phyloP scores from a whole-genome alignment of 2,797 vertebrate genomes.

The Anolis apletophallus region DNA sequence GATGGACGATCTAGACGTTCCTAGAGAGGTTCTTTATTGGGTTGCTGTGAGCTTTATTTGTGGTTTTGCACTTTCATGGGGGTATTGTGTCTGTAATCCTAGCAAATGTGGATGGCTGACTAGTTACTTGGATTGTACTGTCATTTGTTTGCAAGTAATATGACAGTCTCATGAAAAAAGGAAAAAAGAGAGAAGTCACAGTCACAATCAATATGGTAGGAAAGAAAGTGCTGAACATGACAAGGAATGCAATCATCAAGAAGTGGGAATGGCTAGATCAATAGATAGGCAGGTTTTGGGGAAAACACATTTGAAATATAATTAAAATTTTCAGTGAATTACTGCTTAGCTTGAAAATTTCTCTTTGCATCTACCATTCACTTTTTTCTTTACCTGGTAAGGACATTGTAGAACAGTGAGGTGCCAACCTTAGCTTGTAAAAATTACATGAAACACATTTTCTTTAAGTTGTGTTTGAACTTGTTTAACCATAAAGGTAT shows the following conservation, averaged over 20 bases:
- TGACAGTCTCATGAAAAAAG: accelerated
- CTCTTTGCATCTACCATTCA: conserved; percentile 19
- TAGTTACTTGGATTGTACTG: background rate
- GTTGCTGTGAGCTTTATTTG: too few relatives aligned
- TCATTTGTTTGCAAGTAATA: background rate
- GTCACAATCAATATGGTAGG: background rate
- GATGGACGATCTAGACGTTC: too few relatives aligned
- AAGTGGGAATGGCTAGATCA: conserved; percentile 4
- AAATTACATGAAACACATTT: conserved; percentile 65
- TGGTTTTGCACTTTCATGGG: too few relatives aligned
- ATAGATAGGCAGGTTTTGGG: background rate
- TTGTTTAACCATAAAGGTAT: conserved; percentile 50
- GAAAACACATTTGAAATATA: conserved; percentile 9
- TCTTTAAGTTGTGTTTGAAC: conserved; percentile 63
- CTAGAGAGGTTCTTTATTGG: too few relatives aligned
- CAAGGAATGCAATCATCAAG: background rate
- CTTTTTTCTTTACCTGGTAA: conserved; percentile 29
- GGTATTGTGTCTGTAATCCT: too few relatives aligned
- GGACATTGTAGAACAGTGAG: conserved; percentile 51
- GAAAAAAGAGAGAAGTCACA: background rate
- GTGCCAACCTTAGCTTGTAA: conserved; percentile 58
- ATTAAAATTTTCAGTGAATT: conserved; percentile 33
- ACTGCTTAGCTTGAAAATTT: conserved; percentile 49
- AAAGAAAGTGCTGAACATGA: background rate
- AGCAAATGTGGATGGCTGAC: too few relatives aligned